These are phyloP conservation scores for Sebastes baramenuke DNA, from an alignment of 2,797 vertebrate genomes.

Conservation along the genomic window DNA sequence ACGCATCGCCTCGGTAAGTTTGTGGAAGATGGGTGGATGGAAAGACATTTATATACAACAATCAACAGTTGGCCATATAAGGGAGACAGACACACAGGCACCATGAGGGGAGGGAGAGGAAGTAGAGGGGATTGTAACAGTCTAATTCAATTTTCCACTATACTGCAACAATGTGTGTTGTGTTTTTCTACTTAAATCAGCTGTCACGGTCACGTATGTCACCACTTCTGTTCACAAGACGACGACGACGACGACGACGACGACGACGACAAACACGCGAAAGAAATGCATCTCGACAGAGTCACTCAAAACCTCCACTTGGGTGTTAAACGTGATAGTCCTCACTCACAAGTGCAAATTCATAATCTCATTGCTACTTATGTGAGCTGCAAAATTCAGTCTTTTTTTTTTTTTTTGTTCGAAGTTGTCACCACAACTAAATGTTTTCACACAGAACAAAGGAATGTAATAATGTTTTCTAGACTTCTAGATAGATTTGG, in stretches of 20 bases:
- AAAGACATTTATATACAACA: slow-evolving; percentile 64
- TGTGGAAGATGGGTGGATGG: slow-evolving; percentile 46
- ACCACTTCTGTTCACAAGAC: slow-evolving; percentile 72
- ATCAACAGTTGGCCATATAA: slow-evolving; percentile 59
- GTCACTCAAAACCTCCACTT: slow-evolving; percentile 69
- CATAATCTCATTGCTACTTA: slow-evolving; percentile 61
- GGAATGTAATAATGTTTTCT: slow-evolving; percentile 71
- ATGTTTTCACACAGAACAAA: slow-evolving; percentile 63
- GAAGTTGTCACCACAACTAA: slow-evolving; percentile 53
- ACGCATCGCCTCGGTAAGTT: slow-evolving; percentile 30
- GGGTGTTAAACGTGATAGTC: slow-evolving; percentile 66
- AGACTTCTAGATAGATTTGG: slow-evolving; percentile 58
- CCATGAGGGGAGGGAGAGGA: slow-evolving; percentile 48
- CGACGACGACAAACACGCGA: slow-evolving; percentile 60
- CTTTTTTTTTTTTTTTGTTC: slow-evolving; percentile 9
- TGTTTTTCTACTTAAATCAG: slow-evolving; percentile 61
- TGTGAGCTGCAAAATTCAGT: slow-evolving; percentile 63
- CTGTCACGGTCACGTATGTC: slow-evolving; percentile 71
- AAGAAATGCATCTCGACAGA: slow-evolving; percentile 72
- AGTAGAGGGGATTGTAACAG: slow-evolving; percentile 72
- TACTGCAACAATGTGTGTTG: slow-evolving; percentile 61
- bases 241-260: slow-evolving; percentile 26
- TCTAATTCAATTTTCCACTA: slow-evolving; percentile 76
- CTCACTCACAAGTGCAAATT: slow-evolving; percentile 71
- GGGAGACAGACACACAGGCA: slow-evolving; percentile 69